Percentiles rank a stretch among this genome's conserved stretches.
Conservation (phyloP, 37 sponge, comb jelly and placozoan genomes). For the Tethya wilhelma region DNA sequence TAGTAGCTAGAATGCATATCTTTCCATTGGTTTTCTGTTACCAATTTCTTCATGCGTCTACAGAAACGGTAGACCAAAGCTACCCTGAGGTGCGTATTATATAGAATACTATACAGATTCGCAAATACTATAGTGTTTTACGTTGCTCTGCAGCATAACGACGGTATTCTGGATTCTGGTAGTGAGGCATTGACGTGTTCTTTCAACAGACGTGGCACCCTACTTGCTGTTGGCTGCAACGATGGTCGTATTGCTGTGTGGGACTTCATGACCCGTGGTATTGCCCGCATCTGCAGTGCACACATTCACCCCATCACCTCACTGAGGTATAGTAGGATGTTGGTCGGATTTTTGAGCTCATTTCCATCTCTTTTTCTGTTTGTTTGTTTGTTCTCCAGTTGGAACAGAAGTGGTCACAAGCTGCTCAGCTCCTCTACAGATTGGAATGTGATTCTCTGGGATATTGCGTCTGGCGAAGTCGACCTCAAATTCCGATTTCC, state of each 20-base stretch:
- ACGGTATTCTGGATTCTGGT: conserved; percentile 94
- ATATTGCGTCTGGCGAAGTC: conserved; percentile 86
- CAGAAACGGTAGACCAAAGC: conserved; percentile 80
- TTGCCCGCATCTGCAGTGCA: conserved; percentile 78
- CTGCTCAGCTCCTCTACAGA: conserved; percentile 91
- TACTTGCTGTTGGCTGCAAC: conserved; percentile 97
- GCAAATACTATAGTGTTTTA: neutral
- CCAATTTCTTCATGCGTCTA: neutral
- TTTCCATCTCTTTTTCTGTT: neutral
- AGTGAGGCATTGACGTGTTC: conserved; percentile 93
- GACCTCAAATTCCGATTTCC: conserved; percentile 86
- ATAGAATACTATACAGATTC: neutral
- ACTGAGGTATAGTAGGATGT: conserved; percentile 65
- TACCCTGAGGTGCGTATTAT: conserved; percentile 70
- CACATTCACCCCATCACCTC: conserved; percentile 96
- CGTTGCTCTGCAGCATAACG: conserved; percentile 62
- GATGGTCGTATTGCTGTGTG: conserved; percentile 95
- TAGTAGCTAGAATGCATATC: neutral
- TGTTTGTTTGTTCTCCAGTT: conserved; percentile 36
- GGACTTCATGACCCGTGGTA: conserved; percentile 95
- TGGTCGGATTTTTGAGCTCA: neutral
- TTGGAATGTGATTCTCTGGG: conserved; percentile 93
- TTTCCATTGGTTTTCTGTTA: neutral
- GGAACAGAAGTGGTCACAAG: conserved; percentile 83
- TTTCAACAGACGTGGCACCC: conserved; percentile 94